Evolutionary conservation across 2,797 vertebrate species (phyloP).

Genomic region (Alcedo atthis): DNA sequence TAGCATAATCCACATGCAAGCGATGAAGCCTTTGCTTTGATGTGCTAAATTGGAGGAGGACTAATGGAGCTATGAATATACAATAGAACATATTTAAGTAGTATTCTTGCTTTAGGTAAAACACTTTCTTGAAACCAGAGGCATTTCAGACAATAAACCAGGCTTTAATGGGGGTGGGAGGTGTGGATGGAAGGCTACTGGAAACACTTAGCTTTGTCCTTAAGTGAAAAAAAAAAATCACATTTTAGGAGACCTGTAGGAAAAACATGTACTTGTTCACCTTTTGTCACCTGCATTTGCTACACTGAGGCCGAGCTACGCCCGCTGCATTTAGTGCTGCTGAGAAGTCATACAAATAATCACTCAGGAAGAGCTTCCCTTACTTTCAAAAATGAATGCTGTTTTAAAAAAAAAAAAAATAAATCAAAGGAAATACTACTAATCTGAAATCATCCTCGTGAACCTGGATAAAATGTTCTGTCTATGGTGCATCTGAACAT

Average conservation of each 20-base stretch:
- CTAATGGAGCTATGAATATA: constrained; percentile 94
- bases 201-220: constrained; percentile 70
- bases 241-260: neutral
- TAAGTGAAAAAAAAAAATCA: constrained; percentile 34
- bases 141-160: constrained; percentile 83
- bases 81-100: constrained; percentile 92
- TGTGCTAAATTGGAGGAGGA: constrained; percentile 88
- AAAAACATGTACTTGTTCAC: constrained; percentile 4
- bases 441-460: constrained; percentile 59
- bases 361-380: constrained; percentile 20
- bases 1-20: constrained; percentile 89
- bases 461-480: constrained; percentile 64
- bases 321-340: constrained; percentile 2
- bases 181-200: constrained; percentile 64
- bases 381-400: constrained; percentile 49
- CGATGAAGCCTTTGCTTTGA: constrained; percentile 88
- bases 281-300: constrained; percentile 33
- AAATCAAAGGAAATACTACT: constrained; percentile 55
- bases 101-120: constrained; percentile 88
- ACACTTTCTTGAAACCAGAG: constrained; percentile 82
- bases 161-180: constrained; percentile 75
- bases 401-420: constrained; percentile 45
- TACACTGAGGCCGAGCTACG: constrained; percentile 26
- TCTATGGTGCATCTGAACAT: constrained; percentile 70
- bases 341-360: constrained; percentile 52